A percentile compares a stretch with the other conserved stretches of the same genome.
These are phyloP conservation scores for Tetranychus piercei DNA, from an alignment of 2,888 invertebrate genomes.

Conservation along the genomic window DNA sequence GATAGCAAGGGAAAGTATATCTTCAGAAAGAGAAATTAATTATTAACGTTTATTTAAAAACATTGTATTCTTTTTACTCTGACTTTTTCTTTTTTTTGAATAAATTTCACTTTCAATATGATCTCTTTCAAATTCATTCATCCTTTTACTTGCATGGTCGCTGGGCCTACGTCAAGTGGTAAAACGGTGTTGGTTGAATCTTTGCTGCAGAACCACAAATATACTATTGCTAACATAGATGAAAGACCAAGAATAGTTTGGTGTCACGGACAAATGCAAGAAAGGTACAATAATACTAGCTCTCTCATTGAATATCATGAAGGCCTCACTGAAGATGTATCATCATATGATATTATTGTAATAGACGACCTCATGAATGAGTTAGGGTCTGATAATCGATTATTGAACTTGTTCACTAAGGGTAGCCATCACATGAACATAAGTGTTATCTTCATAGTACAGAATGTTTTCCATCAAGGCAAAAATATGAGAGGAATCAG, in stretches of 20 bases:
- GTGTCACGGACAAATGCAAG: constrained; percentile 14
- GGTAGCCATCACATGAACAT: constrained; percentile 19
- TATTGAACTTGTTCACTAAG: constrained; percentile 18
- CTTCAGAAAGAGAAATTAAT: too few species aligned
- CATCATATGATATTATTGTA: background rate
- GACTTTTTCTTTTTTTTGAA: too few species aligned
- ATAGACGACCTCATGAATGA: constrained; percentile 20
- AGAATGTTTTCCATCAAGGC: constrained; percentile 19
- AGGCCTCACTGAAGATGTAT: background rate
- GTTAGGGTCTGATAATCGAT: background rate
- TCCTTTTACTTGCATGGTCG: constrained; percentile 15
- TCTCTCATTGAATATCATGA: background rate
- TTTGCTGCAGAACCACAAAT: constrained; percentile 4
- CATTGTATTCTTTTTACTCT: too few species aligned
- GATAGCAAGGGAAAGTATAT: too few species aligned
- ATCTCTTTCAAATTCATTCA: constrained; percentile 9
- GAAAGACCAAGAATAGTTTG: background rate
- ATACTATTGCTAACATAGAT: background rate
- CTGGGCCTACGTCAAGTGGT: constrained; percentile 16
- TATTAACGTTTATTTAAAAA: too few species aligned
- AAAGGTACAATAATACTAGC: background rate
- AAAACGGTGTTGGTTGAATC: constrained; percentile 12
- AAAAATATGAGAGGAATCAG: constrained; percentile 15
- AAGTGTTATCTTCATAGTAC: constrained; percentile 18
- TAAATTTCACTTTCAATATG: background rate